These are phyloP conservation scores for Scaptomyza pallida DNA, from an alignment of 1,140 invertebrate species.

Conservation along the genomic window DNA sequence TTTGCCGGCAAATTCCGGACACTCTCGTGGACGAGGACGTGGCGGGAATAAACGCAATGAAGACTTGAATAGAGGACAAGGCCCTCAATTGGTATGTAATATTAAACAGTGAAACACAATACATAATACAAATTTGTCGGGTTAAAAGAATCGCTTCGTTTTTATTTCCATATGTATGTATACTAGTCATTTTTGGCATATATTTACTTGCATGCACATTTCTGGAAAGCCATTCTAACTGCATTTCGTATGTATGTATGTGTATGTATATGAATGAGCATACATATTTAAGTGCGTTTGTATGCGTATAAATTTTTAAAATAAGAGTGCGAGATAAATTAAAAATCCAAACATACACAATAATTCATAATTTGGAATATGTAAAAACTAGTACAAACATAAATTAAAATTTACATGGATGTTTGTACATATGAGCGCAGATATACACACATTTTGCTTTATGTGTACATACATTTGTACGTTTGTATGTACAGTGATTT, in stretches of 20 bases:
- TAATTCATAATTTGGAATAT: background rate
- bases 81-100: constrained; percentile 30
- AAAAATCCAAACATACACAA: too few relatives aligned
- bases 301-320: background rate
- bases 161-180: background rate
- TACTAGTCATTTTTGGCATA: background rate
- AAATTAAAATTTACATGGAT: background rate
- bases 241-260: background rate
- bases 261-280: too few relatives aligned
- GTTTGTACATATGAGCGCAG: background rate
- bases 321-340: background rate
- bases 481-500: too few relatives aligned
- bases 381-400: background rate
- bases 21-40: constrained; percentile 39
- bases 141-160: too few relatives aligned
- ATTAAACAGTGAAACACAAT: background rate
- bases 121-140: background rate
- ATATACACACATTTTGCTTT: too few relatives aligned
- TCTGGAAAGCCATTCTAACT: background rate
- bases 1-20: constrained; percentile 24
- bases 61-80: background rate
- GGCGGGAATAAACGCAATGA: constrained; percentile 35
- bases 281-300: background rate
- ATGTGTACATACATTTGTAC: too few relatives aligned
- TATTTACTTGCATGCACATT: too few relatives aligned